A percentile compares a stretch with the other conserved stretches of the same genome.
These are phyloP conservation scores for Peromyscus californicus DNA, from an alignment of 2,113 vertebrate genomes.

Conservation along the genomic window DNA sequence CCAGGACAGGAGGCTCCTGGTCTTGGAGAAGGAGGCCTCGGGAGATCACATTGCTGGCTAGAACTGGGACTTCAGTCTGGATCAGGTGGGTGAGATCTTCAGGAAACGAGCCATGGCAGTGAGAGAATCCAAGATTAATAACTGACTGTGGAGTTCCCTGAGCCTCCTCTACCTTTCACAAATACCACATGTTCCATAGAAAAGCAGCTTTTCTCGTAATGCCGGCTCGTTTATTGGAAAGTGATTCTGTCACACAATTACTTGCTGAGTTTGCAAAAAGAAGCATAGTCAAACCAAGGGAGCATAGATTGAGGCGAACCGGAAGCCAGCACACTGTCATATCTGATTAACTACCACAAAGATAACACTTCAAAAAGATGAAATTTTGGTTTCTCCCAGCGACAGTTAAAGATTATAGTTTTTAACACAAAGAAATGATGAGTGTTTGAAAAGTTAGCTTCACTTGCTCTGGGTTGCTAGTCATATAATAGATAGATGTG, in stretches of 20 bases:
- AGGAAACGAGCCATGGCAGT: neutral
- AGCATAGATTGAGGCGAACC: neutral
- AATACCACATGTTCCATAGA: neutral
- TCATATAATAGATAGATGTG: neutral
- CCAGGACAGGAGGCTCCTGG: slow-evolving; percentile 59
- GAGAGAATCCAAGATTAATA: neutral
- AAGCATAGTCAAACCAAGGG: neutral
- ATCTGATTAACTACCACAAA: neutral
- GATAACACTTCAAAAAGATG: neutral
- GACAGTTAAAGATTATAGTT: neutral
- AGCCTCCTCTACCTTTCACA: fast-evolving
- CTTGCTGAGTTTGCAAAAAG: neutral
- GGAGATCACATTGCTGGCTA: neutral
- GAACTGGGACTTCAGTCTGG: slow-evolving; percentile 89
- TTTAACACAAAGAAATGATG: neutral
- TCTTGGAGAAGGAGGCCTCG: slow-evolving; percentile 70
- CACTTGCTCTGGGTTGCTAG: no score
- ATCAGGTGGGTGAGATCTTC: slow-evolving; percentile 92
- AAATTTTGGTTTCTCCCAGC: neutral
- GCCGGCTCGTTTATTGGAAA: neutral
- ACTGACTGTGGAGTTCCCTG: neutral
- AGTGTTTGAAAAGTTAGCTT: no score
- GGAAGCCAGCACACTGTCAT: neutral
- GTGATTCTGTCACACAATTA: neutral
- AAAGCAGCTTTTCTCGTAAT: neutral